These are phyloP conservation scores for Ctenicera cuprea DNA, from an alignment of 2,888 invertebrate species.

Conservation along the genomic window DNA sequence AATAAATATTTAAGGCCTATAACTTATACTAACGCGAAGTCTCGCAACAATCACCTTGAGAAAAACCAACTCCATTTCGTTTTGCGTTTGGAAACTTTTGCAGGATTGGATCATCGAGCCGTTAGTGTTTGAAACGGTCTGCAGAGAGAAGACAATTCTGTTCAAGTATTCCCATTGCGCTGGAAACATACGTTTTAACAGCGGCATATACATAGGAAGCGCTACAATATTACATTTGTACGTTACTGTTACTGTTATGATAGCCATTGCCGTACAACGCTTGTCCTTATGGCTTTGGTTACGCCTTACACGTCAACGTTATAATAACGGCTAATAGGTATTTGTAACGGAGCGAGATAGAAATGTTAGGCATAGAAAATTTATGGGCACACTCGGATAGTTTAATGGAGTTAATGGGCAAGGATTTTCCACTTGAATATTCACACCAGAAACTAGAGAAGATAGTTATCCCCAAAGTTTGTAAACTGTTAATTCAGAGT, in stretches of 20 bases:
- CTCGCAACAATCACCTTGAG: neutral
- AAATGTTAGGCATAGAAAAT: neutral
- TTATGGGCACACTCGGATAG: neutral
- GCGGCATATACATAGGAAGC: constrained; percentile 33
- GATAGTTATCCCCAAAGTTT: neutral
- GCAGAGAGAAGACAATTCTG: constrained; percentile 40
- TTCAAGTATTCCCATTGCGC: constrained; percentile 43
- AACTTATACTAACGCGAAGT: neutral
- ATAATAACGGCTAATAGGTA: constrained; percentile 25
- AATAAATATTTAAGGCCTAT: neutral
- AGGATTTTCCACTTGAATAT: neutral
- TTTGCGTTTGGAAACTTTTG: constrained; percentile 12
- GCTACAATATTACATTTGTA: constrained; percentile 43
- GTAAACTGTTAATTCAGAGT: too few relatives aligned
- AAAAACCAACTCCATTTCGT: neutral
- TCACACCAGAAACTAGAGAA: neutral
- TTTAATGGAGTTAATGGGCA: constrained; percentile 7
- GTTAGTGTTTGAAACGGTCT: constrained; percentile 37
- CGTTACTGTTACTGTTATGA: constrained; percentile 39
- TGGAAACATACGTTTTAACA: constrained; percentile 43
- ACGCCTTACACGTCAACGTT: constrained; percentile 36
- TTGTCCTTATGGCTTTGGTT: constrained; percentile 43
- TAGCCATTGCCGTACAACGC: constrained; percentile 34
- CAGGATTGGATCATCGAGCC: constrained; percentile 18
- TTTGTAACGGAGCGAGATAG: constrained; percentile 8